Conservation (phyloP, 2,888 invertebrate species). For the Reticulitermes lucifugus region DNA sequence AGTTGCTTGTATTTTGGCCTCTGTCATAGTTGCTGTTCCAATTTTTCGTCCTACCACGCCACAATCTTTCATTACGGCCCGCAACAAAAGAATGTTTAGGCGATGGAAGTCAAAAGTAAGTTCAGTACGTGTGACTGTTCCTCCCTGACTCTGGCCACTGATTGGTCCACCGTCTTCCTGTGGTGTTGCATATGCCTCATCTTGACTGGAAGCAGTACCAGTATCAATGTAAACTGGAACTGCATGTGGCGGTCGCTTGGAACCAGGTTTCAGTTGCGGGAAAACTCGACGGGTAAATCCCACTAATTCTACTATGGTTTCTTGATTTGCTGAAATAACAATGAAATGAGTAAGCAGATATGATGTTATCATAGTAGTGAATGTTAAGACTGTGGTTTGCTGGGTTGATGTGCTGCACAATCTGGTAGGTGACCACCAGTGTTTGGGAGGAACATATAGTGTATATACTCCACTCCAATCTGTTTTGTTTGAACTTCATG, state of each 20-base stretch:
- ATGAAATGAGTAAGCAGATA: no score
- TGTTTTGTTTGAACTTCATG: no score
- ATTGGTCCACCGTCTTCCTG: slow-evolving; percentile 24
- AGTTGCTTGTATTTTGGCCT: slow-evolving; percentile 89
- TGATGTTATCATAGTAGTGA: no score
- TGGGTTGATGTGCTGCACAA: no score
- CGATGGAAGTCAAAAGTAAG: slow-evolving; percentile 94
- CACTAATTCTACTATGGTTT: slow-evolving; percentile 92
- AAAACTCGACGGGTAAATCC: slow-evolving; percentile 86
- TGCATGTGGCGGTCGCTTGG: slow-evolving; percentile 12
- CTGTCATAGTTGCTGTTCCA: slow-evolving; percentile 92
- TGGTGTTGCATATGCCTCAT: slow-evolving; percentile 32
- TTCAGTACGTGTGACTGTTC: slow-evolving; percentile 73
- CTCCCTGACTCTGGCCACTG: slow-evolving; percentile 42
- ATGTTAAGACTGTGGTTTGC: no score
- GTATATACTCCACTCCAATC: no score
- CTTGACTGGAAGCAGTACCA: slow-evolving; percentile 31
- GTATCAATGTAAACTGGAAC: slow-evolving; percentile 1
- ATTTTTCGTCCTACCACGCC: slow-evolving; percentile 86
- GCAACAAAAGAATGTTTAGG: slow-evolving; percentile 85
- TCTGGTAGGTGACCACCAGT: no score
- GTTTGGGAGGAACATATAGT: no score
- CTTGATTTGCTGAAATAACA: slow-evolving; percentile 83
- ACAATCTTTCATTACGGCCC: slow-evolving; percentile 80
- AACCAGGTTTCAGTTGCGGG: slow-evolving; percentile 61